Base-by-base conservation (phyloP, 2,113 vertebrate species). In the Mormyrus lacerda region DNA sequence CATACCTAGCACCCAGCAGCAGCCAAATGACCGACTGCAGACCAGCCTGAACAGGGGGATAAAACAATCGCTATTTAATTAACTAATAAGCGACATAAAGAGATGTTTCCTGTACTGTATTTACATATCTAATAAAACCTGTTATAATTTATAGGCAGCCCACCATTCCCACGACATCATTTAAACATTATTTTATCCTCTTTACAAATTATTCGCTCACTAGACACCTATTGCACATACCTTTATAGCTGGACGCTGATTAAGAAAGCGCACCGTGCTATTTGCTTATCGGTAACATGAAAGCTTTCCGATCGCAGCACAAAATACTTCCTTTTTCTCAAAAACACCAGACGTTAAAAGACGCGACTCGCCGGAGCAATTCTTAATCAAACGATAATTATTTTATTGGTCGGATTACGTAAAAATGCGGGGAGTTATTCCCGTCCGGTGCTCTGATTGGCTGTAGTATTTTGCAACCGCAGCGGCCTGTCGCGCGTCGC, bases 371-470 rank as follows among this genome's bases (percentile, higher is more conserved):
- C 10, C 51, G n/a, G 45, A 48, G n/a, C 44, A 7, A 45, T 83
- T 39, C 86, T 61, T 55, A 61, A 82, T 31, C 45, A 39, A 88
- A 88, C 2, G 17, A 19, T 15, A 13, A 61, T 83, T n/a, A 45
- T 61, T 35, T 84, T 35, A 90, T 90, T 65, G 89, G 89, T 88
- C 42, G 42, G 50, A 85, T 42, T 51, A 86, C 17, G 42, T 58
- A 76, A 86, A 61, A 45, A 85, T 51, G 90, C 83, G 83, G 53
- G 45, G 42, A 45, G 24, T 53, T 44, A 73, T 45, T 15, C 24
- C 6, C 51, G 27, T 15, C 21, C n/a, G 45, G 21, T 39, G 55
- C 15, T 58, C 19, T 90, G 35, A 90, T 90, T 90, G 90, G 90
- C 42, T 53, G 19, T 11, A 42, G 31, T 42, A 55, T 83, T 69